Evolutionary conservation across 1,140 invertebrate species (phyloP).

Genomic region (Venturia canescens): DNA sequence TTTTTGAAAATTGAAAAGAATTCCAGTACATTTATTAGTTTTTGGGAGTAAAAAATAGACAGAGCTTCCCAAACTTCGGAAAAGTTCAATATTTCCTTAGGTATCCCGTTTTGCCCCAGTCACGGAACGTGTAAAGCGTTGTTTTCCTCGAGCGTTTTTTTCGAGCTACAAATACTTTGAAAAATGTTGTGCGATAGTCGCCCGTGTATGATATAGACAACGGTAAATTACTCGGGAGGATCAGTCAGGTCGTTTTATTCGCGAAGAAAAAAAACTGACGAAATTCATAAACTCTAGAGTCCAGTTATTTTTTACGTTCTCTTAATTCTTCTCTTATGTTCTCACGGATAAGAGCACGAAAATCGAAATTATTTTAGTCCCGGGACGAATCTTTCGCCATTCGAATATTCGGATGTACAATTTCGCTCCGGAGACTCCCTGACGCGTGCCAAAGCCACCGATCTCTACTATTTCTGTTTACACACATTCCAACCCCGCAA

Average conservation of each 20-base stretch:
- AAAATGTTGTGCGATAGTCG: background rate
- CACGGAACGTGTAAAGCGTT: background rate
- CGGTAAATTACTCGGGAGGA: background rate
- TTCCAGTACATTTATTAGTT: too few relatives aligned
- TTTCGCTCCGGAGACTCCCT: background rate
- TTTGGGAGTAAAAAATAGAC: too few relatives aligned
- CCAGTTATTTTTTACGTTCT: too few relatives aligned
- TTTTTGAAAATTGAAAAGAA: too few relatives aligned
- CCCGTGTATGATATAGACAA: background rate
- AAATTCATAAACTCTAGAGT: too few relatives aligned
- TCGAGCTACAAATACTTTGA: background rate
- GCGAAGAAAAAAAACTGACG: background rate
- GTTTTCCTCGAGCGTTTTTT: background rate
- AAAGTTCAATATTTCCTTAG: too few relatives aligned
- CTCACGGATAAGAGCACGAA: too few relatives aligned
- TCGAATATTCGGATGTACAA: constrained; percentile 1
- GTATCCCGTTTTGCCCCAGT: too few relatives aligned
- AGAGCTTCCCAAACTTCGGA: too few relatives aligned
- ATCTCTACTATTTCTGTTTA: constrained; percentile 32
- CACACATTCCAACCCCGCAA: constrained; percentile 18
- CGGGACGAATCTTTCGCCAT: background rate
- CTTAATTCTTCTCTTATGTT: too few relatives aligned
- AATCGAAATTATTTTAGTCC: background rate
- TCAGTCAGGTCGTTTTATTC: background rate
- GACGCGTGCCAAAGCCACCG: constrained; percentile 9